phyloP scores from a whole-genome alignment of 2,888 invertebrate species.

The Caenorhabditis plicata region DNA sequence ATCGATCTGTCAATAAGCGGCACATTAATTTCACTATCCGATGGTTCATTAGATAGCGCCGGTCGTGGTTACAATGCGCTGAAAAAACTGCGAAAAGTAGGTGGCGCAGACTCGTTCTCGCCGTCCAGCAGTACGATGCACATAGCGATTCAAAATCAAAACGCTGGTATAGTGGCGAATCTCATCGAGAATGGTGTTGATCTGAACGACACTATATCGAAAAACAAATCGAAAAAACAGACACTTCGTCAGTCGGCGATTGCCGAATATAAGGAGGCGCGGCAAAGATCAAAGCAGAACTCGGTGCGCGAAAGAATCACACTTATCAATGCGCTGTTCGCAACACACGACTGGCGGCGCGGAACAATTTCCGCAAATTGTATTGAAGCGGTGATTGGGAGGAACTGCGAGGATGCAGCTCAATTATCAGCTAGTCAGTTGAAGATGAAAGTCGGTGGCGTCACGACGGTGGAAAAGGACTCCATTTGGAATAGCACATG shows the following conservation, averaged over 20 bases:
- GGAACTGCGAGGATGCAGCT: slow-evolving; percentile 46
- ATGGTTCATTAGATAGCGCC: slow-evolving; percentile 46
- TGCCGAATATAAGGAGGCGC: slow-evolving; percentile 35
- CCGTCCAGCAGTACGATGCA: slow-evolving; percentile 39
- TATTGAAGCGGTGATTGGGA: slow-evolving; percentile 22
- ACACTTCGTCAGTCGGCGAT: slow-evolving; percentile 42
- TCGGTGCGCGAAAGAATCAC: slow-evolving; percentile 38
- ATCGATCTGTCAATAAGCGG: slow-evolving; percentile 33
- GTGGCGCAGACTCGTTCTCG: slow-evolving; percentile 8
- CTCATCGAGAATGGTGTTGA: slow-evolving; percentile 49
- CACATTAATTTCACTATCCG: slow-evolving; percentile 34
- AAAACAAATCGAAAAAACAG: slow-evolving; percentile 12
- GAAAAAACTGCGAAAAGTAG: slow-evolving; percentile 39
- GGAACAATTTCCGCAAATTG: slow-evolving; percentile 13
- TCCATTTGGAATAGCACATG: slow-evolving; percentile 45
- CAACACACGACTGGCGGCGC: slow-evolving; percentile 46
- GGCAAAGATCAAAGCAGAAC: slow-evolving; percentile 35
- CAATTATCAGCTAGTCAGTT: slow-evolving; percentile 40
- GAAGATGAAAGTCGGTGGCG: slow-evolving; percentile 32
- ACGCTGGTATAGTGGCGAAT: slow-evolving; percentile 39
- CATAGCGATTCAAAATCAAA: slow-evolving; percentile 36
- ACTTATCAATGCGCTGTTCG: slow-evolving; percentile 44
- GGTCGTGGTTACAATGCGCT: slow-evolving; percentile 45
- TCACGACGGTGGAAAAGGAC: slow-evolving; percentile 33
- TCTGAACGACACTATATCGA: slow-evolving; percentile 36